A percentile compares a stretch with the other conserved stretches of the same genome.
Conservation (phyloP, 2,113 vertebrate genomes). For the Oreochromis tanganicae region DNA sequence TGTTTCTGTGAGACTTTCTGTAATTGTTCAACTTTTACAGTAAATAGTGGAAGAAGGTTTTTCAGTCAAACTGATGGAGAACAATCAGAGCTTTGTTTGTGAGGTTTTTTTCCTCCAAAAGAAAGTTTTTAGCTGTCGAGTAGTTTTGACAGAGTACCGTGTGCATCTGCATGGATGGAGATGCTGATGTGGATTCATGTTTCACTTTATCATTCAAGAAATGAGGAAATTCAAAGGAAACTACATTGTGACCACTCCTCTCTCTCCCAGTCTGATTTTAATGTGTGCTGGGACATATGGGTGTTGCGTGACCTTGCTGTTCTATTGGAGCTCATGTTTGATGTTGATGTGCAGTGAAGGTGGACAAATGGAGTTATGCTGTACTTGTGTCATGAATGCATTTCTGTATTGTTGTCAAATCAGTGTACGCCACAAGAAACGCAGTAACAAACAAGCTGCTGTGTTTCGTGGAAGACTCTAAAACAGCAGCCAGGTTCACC, state of each 20-base stretch:
- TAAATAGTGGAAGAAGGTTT: not conserved
- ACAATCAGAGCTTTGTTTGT: not conserved
- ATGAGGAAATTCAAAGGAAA: not conserved
- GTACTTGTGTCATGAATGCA: not conserved
- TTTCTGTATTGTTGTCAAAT: not conserved
- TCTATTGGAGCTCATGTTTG: not conserved
- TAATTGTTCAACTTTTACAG: not conserved
- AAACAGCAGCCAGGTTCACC: not conserved
- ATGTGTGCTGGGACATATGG: not conserved
- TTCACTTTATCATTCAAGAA: not conserved
- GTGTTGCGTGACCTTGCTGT: not conserved
- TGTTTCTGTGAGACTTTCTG: not conserved
- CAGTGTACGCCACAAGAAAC: not conserved
- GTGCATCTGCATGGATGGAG: not conserved
- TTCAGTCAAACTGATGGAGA: not conserved
- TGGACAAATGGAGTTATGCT: not conserved
- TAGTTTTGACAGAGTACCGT: not conserved
- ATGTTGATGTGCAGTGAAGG: not conserved
- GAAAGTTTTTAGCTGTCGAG: not conserved
- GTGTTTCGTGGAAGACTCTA: not conserved
- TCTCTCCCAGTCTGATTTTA: not conserved
- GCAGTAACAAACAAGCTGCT: not conserved
- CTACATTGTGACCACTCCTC: not conserved
- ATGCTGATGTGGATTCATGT: not conserved
- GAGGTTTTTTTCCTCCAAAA: rapidly evolving